These are phyloP conservation scores for Antheraea assamensis DNA, from an alignment of 2,888 invertebrate species.

Conservation along the genomic window DNA sequence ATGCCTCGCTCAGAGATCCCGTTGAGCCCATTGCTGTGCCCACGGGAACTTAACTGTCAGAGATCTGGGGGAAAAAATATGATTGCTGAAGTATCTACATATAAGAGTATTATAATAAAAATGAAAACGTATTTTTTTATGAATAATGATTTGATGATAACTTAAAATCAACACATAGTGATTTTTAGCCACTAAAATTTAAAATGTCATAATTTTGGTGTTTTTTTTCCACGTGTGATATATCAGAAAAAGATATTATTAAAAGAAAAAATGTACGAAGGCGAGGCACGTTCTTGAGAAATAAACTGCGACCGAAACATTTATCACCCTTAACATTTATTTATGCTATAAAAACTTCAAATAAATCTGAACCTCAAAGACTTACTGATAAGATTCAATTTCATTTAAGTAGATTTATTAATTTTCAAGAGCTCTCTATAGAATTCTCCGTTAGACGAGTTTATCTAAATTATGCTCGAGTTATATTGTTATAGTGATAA, in stretches of 20 bases:
- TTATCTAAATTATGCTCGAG: no score
- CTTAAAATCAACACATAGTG: no score
- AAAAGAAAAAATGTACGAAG: no score
- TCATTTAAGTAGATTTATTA: background rate
- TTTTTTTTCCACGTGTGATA: no score
- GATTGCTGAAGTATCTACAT: background rate
- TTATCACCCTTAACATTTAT: background rate
- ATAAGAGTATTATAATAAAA: background rate
- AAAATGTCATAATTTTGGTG: no score
- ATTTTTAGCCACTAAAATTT: no score
- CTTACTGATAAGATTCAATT: background rate
- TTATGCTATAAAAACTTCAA: background rate
- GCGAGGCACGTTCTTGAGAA: background rate
- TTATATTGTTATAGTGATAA: background rate
- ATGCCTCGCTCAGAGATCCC: slow-evolving; percentile 70
- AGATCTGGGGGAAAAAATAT: slow-evolving; percentile 57
- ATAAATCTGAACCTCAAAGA: background rate
- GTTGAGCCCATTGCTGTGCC: slow-evolving; percentile 71
- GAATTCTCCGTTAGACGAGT: no score
- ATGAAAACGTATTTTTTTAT: background rate
- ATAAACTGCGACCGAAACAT: background rate
- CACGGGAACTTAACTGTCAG: slow-evolving; percentile 80
- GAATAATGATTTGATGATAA: background rate
- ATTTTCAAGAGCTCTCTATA: background rate
- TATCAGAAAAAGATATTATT: no score